Conservation (phyloP, 1,140 invertebrate genomes). For the Heliconius nattereri region DNA sequence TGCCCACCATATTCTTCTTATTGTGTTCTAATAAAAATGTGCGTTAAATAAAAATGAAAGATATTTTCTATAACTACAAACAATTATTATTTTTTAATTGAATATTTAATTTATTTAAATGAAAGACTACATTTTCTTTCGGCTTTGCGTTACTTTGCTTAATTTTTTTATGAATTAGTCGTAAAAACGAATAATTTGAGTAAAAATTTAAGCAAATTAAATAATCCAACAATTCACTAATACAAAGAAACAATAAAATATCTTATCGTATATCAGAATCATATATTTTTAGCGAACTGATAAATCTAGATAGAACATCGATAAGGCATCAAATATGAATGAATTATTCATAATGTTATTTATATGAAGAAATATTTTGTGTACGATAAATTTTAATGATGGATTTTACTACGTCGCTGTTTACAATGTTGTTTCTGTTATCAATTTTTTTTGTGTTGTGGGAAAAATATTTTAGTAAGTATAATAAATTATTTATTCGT, state of each 20-base stretch:
- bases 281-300: slow-evolving; percentile 28
- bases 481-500: not conserved
- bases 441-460: not conserved
- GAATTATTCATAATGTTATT: slow-evolving; percentile 35
- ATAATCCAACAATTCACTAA: not conserved
- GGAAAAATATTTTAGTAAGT: not conserved
- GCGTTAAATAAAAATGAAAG: too few species aligned
- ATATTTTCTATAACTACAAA: too few species aligned
- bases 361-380: slow-evolving; percentile 18
- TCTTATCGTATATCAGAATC: slow-evolving; percentile 19
- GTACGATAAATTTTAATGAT: slow-evolving; percentile 24
- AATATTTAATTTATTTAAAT: too few species aligned
- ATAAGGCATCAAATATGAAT: slow-evolving; percentile 35
- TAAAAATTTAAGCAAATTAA: not conserved
- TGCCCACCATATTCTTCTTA: too few species aligned
- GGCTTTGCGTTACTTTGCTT: too few species aligned
- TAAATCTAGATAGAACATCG: slow-evolving; percentile 19
- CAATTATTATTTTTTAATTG: too few species aligned
- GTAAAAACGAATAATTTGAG: not conserved
- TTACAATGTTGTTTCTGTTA: not conserved
- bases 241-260: not conserved
- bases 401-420: slow-evolving; percentile 26
- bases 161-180: too few species aligned
- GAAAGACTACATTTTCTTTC: too few species aligned
- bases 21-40: too few species aligned